phyloP scores from a whole-genome alignment of 2,888 invertebrate genomes.

The Platycheirus rosarum region DNA sequence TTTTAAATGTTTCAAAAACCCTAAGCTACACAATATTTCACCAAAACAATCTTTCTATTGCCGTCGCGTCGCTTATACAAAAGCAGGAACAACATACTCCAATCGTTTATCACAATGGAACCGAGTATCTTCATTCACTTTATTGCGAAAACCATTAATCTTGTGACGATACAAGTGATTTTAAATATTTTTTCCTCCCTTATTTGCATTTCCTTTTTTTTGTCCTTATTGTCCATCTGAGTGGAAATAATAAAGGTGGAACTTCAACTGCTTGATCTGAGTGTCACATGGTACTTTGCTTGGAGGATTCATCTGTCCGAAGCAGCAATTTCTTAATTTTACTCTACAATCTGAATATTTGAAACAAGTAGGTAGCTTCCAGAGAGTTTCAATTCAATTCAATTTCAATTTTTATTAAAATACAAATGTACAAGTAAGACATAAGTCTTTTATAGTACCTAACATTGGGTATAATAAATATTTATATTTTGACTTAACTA shows the following conservation, averaged over 20 bases:
- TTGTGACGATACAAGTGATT: not conserved
- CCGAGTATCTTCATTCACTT: not conserved
- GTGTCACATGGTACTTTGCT: not conserved
- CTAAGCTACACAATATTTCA: not conserved
- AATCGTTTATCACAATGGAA: not conserved
- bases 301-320: not conserved
- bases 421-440: too few species aligned
- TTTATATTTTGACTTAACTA: too few species aligned
- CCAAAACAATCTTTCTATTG: not conserved
- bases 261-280: not conserved
- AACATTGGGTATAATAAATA: too few species aligned
- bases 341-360: too few species aligned
- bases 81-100: not conserved
- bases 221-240: not conserved
- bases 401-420: too few species aligned
- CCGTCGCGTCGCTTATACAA: not conserved
- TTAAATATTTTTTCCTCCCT: not conserved
- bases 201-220: not conserved
- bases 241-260: not conserved
- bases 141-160: not conserved
- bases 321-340: not conserved
- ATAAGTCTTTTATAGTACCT: too few species aligned
- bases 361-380: too few species aligned
- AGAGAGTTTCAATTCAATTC: too few species aligned
- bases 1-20: not conserved